Base-by-base conservation (phyloP, 1,140 invertebrate genomes). In the Melitaea cinxia region DNA sequence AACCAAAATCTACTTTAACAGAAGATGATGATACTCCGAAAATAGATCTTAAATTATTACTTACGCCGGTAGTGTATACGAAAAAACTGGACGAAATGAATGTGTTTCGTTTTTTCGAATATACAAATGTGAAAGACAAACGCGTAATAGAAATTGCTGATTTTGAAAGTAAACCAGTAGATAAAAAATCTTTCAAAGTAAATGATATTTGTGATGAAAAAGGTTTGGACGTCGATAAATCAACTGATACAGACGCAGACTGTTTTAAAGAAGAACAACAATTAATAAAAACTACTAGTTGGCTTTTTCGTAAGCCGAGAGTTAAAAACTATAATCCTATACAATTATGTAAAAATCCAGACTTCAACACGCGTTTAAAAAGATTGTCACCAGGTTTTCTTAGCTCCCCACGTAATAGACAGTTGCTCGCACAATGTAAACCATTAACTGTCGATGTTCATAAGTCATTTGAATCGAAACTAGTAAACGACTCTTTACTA, bases 281-380 rank as follows among this genome's bases (percentile, higher is more conserved):
- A 42, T 37, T 42, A 45, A 58, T 88, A 4, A 79, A 78, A 62
- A 37, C 57, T 14, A 79, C 77, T 0, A 91, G 77, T 62, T 76
- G 74, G 67, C 57, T 87, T 4, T 69, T 91, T 15, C 77, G 85
- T 61, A 91, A 89, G 75, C 88, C 85, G n/a, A 77, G 72, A 62
- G 72, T 61, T 37, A 70, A 74, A 24, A 68, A 37, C 4, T 91
- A 91, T 39, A 84, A 82, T 66, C 81, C 85, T 0, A 83, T 88
- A 72, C 70, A 81, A 19, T 50, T 91, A 4, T 89, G 85, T 52
- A 89, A 89, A 68, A 91, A 91, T 70, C 88, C 88, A 3, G 88
- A 91, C 72, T 91, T 89, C 63, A 91, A 91, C 64, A 91, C 84
- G 2, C 64, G 83, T 49, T 71, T 91, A 50, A 89, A 84, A 61